Evolutionary conservation across 2,888 invertebrate genomes (phyloP).

Genomic region (Escarpia spicata): DNA sequence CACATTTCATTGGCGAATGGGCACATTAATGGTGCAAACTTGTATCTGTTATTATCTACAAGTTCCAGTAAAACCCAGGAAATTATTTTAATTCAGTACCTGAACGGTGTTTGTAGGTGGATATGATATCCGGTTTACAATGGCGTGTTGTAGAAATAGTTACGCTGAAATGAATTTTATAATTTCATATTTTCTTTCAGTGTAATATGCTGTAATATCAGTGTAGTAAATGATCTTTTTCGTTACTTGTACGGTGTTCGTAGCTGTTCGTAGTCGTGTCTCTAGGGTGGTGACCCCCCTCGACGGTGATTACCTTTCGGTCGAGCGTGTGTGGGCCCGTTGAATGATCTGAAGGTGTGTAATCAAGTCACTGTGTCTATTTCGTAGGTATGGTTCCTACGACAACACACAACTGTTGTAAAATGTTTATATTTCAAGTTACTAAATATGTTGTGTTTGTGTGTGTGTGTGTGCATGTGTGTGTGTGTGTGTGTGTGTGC

Average conservation of each 20-base stretch:
- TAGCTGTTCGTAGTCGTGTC: background rate
- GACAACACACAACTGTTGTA: constrained; percentile 1
- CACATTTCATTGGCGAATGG: background rate
- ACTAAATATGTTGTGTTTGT: background rate
- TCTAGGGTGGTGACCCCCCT: background rate
- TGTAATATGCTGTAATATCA: background rate
- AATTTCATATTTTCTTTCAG: background rate
- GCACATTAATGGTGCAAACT: background rate
- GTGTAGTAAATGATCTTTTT: constrained; percentile 16
- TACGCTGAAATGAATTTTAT: background rate
- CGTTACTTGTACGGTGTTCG: background rate
- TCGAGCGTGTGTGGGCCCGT: background rate
- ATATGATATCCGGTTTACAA: background rate
- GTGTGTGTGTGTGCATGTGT: background rate
- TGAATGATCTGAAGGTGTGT: background rate
- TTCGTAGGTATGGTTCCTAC: background rate
- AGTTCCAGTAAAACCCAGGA: background rate
- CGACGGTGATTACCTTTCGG: background rate
- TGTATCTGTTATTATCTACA: background rate
- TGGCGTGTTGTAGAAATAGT: background rate
- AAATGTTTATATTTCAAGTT: constrained; percentile 16
- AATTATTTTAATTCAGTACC: background rate
- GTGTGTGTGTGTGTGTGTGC: background rate
- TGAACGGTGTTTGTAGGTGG: background rate
- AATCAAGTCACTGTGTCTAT: background rate